Evolutionary conservation across 2,888 invertebrate genomes (phyloP).

Genomic region (Aphidoletes aphidimyza): DNA sequence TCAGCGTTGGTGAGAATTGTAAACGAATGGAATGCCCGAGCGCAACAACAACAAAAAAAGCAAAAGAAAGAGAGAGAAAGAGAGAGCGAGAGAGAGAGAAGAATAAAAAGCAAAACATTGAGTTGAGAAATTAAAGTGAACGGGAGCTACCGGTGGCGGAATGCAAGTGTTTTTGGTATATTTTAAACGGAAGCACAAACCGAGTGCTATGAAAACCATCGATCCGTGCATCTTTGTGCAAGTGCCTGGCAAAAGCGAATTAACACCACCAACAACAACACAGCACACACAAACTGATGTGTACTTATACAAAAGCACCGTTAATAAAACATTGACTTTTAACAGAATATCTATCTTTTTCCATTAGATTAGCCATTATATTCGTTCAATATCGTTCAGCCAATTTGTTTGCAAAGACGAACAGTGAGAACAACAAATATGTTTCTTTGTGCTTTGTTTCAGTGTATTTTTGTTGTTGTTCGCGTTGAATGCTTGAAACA

Average conservation of each 20-base stretch:
- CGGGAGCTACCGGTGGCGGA: background rate
- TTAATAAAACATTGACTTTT: slow-evolving; percentile 51
- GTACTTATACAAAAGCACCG: background rate
- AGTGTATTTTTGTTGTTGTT: background rate
- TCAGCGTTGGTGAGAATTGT: background rate
- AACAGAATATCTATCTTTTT: slow-evolving; percentile 52
- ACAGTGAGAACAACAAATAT: background rate
- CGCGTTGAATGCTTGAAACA: background rate
- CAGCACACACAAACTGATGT: background rate
- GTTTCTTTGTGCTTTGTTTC: background rate
- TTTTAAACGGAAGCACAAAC: slow-evolving; percentile 3
- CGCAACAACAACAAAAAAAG: no score
- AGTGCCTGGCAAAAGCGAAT: background rate
- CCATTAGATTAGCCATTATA: slow-evolving; percentile 37
- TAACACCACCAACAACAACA: no score
- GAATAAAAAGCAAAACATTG: no score
- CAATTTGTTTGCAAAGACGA: background rate
- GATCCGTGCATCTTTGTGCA: slow-evolving; percentile 15
- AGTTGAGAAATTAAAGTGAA: slow-evolving; percentile 16
- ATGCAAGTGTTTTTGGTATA: background rate
- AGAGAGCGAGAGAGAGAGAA: background rate
- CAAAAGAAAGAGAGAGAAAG: background rate
- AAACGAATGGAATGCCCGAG: background rate
- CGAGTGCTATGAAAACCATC: slow-evolving; percentile 1
- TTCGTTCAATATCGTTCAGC: slow-evolving; percentile 26